Base-by-base conservation (phyloP, 1,140 invertebrate genomes). In the Trinorchestia longiramus region DNA sequence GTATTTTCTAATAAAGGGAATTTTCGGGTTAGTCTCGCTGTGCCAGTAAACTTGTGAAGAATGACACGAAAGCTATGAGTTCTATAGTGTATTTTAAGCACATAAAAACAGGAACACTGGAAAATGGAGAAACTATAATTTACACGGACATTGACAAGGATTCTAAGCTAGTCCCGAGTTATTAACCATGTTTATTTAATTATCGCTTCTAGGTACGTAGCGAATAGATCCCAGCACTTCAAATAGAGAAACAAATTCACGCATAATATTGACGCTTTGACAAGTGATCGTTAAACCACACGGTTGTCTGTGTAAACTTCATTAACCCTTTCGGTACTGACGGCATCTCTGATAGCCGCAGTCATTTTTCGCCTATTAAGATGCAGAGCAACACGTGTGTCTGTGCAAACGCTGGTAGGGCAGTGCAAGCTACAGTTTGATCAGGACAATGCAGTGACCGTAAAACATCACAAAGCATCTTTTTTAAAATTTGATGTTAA, bases 21-120 rank as follows among this genome's bases (percentile, higher is more conserved):
- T 77, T 77, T 15, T 77, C 62, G 36, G 28, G 62, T 3, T 36
- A 3, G 62, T 77, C 62, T 11, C 8, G 15, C 15, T 36, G 1
- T 36, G 62, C 15, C 11, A 11, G 62, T 36, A 36, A 77, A 36
- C 62, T 77, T 28, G 28, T 1, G 62, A 28, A 28, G 1, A 77
- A 77, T 77, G 62, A 77, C 11, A 77, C 62, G 62, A 77, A 28
- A 15, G 11, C 28, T 77, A 36, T 77, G 62, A 77, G 62, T 94
- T 94, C 92, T 94, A n/a, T 94, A 94, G 43, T 47, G 44, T 94
- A 94, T 94, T 43, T 94, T 94, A 45, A 94, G 92, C 23, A 94
- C 92, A 94, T 94, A 94, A 94, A 94, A 94, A 94, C 92, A 94
- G 92, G 92, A 94, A 94, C 92, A 94, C 92, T 94, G 92, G 92